Evolutionary conservation across 1,140 invertebrate genomes (phyloP).

Genomic region (Stenopsyche tienmushanensis): DNA sequence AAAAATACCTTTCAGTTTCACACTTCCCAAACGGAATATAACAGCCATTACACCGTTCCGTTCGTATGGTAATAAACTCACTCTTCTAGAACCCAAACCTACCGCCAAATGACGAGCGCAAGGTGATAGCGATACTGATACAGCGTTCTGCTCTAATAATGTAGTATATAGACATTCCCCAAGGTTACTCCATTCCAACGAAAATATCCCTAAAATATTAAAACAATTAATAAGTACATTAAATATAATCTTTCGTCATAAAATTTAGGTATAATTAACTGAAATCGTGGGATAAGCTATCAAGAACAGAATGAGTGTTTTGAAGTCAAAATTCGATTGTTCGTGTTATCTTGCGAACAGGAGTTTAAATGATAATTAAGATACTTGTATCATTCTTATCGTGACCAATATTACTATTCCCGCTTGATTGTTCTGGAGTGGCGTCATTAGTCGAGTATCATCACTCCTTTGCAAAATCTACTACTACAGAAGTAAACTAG

Average conservation of each 20-base stretch:
- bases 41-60: conserved; percentile 67
- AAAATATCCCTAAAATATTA: conserved; percentile 68
- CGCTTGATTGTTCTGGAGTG: too few relatives aligned
- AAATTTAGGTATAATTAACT: too few relatives aligned
- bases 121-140: conserved; percentile 81
- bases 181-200: conserved; percentile 69
- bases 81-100: conserved; percentile 69
- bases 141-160: conserved; percentile 73
- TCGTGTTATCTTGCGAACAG: too few relatives aligned
- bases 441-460: too few relatives aligned
- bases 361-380: too few relatives aligned
- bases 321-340: too few relatives aligned
- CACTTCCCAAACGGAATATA: conserved; percentile 58
- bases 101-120: conserved; percentile 75
- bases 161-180: conserved; percentile 77
- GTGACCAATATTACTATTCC: too few relatives aligned
- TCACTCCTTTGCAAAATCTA: too few relatives aligned
- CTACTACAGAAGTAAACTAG: too few relatives aligned
- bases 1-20: conserved; percentile 40
- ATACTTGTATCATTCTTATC: too few relatives aligned
- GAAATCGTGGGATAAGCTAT: too few relatives aligned
- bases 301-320: too few relatives aligned
- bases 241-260: neutral
- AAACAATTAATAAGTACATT: neutral
- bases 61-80: conserved; percentile 54